A percentile compares a stretch with the other conserved stretches of the same genome.
Evolutionary conservation across 2,797 vertebrate species (phyloP).

Genomic region (Sphenodon punctatus): DNA sequence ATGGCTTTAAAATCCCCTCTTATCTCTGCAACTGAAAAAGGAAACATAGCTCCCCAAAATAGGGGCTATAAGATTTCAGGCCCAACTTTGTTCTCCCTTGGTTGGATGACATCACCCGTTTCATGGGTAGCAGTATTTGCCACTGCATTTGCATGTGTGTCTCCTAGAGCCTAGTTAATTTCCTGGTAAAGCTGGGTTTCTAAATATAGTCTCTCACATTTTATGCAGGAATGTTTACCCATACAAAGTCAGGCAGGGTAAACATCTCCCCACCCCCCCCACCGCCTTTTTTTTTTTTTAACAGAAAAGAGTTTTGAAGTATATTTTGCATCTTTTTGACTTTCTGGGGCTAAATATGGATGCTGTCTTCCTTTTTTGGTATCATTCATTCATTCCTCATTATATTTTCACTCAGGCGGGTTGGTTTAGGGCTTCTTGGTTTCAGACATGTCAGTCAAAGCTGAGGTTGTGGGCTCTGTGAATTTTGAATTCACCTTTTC

Average conservation of each 20-base stretch:
- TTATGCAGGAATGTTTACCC: slow-evolving; percentile 49
- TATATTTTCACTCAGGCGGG: not conserved
- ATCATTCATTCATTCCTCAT: slow-evolving; percentile 10
- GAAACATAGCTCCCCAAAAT: not conserved
- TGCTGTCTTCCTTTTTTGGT: slow-evolving; percentile 10
- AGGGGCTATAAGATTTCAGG: not conserved
- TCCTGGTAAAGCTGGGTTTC: slow-evolving; percentile 25
- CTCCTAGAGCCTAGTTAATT: slow-evolving; percentile 24
- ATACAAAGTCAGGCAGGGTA: slow-evolving; percentile 42
- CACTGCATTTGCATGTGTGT: not conserved
- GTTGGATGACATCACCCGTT: not conserved
- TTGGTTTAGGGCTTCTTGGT: not conserved
- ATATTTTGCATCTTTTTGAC: slow-evolving; percentile 21
- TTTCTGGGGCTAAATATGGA: slow-evolving; percentile 1
- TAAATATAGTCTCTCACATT: slow-evolving; percentile 44
- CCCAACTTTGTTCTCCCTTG: not conserved
- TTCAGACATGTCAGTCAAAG: not conserved
- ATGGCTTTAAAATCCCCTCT: not conserved
- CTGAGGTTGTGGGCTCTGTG: not conserved
- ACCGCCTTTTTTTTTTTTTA: slow-evolving; percentile 1
- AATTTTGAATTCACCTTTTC: slow-evolving; percentile 23
- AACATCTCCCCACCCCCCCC: not conserved
- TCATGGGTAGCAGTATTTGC: not conserved
- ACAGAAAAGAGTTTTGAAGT: slow-evolving; percentile 14
- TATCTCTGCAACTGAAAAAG: not conserved